These are phyloP conservation scores for Trematomus loennbergii DNA, from an alignment of 2,113 vertebrate genomes.

Conservation along the genomic window DNA sequence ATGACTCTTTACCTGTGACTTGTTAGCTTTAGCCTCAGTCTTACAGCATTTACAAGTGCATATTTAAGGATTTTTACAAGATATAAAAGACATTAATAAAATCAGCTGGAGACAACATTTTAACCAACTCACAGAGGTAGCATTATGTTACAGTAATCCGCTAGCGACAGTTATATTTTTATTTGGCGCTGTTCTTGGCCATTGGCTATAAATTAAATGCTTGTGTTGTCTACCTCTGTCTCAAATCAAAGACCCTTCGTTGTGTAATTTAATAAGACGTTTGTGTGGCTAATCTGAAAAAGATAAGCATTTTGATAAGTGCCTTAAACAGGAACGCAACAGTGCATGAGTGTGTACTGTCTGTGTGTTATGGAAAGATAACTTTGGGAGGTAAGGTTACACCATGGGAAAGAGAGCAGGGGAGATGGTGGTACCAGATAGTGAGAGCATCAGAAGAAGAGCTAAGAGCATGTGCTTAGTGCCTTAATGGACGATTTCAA, in stretches of 20 bases:
- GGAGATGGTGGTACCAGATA: conserved; percentile 76
- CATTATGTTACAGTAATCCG: neutral
- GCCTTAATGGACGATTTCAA: conserved; percentile 76
- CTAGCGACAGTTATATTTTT: neutral
- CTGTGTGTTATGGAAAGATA: conserved; percentile 2
- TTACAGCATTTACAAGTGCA: neutral
- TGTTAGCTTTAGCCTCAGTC: neutral
- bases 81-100: neutral
- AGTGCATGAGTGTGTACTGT: neutral
- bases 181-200: too few species aligned
- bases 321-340: neutral
- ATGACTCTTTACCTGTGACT: neutral
- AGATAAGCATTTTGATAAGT: neutral
- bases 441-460: conserved; percentile 59
- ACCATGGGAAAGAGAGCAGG: conserved; percentile 69
- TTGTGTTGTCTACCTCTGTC: neutral
- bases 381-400: conserved; percentile 66
- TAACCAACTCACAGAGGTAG: neutral
- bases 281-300: neutral
- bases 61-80: neutral
- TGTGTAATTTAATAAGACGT: neutral
- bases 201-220: neutral
- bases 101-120: neutral
- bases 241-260: neutral
- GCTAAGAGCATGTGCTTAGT: conserved; percentile 75